Conservation (phyloP, 2,888 invertebrate genomes). For the Agrilus biguttatus region DNA sequence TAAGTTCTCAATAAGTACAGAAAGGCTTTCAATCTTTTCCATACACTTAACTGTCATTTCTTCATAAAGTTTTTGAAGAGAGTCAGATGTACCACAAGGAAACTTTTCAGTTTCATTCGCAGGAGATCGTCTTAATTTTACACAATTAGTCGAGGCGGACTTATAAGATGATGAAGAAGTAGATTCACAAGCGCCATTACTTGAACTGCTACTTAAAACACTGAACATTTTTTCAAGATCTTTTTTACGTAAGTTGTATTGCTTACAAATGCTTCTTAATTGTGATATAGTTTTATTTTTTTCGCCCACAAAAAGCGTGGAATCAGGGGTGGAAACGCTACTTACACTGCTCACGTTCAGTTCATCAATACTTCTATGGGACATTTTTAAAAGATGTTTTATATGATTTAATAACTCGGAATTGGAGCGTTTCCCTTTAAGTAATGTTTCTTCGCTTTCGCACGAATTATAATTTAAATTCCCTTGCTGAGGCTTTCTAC, state of each 20-base stretch:
- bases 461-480: constrained; percentile 5
- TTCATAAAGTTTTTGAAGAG: constrained; percentile 26
- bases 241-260: constrained; percentile 14
- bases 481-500: constrained; percentile 17
- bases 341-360: constrained; percentile 32
- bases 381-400: constrained; percentile 37
- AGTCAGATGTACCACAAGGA: not conserved
- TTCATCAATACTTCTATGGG: constrained; percentile 32
- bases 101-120: too few relatives aligned
- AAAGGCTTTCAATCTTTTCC: constrained; percentile 40
- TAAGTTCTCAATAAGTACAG: constrained; percentile 40
- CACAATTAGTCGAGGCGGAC: too few relatives aligned
- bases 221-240: not conserved
- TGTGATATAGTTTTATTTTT: constrained; percentile 21
- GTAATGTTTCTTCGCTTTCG: not conserved
- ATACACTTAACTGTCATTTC: constrained; percentile 39
- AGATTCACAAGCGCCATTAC: too few relatives aligned
- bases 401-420: constrained; percentile 31
- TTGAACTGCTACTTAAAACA: not conserved
- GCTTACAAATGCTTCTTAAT: constrained; percentile 12
- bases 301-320: constrained; percentile 32
- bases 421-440: not conserved
- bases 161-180: too few relatives aligned
- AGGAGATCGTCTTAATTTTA: too few relatives aligned
- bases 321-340: constrained; percentile 33